Evolutionary conservation across 2,113 vertebrate genomes (phyloP).

Genomic region (Brachirus orientalis): DNA sequence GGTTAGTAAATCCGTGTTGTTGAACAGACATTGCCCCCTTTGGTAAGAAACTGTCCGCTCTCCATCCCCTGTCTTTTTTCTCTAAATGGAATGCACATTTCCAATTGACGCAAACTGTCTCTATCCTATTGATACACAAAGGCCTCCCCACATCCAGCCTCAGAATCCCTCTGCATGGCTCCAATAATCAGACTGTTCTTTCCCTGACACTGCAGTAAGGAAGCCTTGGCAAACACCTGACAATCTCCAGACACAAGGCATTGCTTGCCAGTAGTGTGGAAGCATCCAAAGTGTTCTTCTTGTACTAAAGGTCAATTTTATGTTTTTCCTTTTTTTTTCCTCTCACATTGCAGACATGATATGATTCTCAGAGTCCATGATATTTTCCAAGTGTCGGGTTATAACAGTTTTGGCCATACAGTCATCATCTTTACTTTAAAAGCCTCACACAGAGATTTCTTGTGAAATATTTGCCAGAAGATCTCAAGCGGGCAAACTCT

Average conservation of each 20-base stretch:
- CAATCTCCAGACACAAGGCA: slow-evolving; percentile 57
- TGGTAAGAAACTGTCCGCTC: slow-evolving; percentile 48
- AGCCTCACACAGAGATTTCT: no score
- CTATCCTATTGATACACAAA: slow-evolving; percentile 48
- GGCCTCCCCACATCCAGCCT: slow-evolving; percentile 39
- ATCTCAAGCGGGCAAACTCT: no score
- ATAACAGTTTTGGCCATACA: not conserved
- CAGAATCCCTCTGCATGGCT: slow-evolving; percentile 36
- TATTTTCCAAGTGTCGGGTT: not conserved
- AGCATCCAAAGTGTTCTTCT: slow-evolving; percentile 58
- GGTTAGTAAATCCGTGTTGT: slow-evolving; percentile 39
- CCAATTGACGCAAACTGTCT: slow-evolving; percentile 50
- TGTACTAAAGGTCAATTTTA: slow-evolving; percentile 42
- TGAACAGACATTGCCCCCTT: slow-evolving; percentile 38
- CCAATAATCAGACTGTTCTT: slow-evolving; percentile 55
- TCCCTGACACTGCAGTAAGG: slow-evolving; percentile 54
- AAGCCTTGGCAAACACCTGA: slow-evolving; percentile 58
- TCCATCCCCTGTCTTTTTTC: slow-evolving; percentile 10
- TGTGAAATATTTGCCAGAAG: no score
- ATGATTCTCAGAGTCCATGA: not conserved
- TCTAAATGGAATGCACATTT: slow-evolving; percentile 60
- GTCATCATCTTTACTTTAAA: not conserved
- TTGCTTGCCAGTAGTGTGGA: slow-evolving; percentile 57
- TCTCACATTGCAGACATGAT: slow-evolving; percentile 42
- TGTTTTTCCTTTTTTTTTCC: slow-evolving; percentile 19